Evolutionary conservation across 2,113 vertebrate species (phyloP).

Genomic region (Takifugu flavidus): DNA sequence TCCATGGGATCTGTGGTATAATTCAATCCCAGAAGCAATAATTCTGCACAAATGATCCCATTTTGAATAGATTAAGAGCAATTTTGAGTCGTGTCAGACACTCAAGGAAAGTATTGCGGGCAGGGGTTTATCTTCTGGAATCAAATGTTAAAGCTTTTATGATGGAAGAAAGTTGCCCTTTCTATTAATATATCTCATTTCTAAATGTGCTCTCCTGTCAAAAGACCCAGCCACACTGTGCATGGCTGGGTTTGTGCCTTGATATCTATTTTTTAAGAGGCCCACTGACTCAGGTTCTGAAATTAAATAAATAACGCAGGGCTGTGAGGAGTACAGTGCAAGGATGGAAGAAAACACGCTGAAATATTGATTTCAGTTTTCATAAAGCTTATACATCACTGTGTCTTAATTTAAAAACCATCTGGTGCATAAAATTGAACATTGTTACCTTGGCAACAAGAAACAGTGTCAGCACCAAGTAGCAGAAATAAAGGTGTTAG

Average conservation of each 20-base stretch:
- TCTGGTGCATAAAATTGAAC: constrained; percentile 11
- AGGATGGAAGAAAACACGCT: background rate
- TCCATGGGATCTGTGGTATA: too few relatives aligned
- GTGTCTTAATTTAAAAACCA: constrained; percentile 30
- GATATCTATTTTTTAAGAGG: constrained; percentile 10
- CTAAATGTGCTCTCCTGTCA: too few relatives aligned
- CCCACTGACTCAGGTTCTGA: constrained; percentile 52
- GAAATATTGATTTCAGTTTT: constrained; percentile 27
- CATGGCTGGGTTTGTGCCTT: constrained; percentile 21
- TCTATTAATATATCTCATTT: constrained; percentile 26
- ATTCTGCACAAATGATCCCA: too few relatives aligned
- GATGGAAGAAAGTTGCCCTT: constrained; percentile 35
- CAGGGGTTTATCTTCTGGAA: too few relatives aligned
- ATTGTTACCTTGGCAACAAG: constrained; percentile 32
- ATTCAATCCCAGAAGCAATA: too few relatives aligned
- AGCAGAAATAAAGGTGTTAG: constrained; percentile 30
- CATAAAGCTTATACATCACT: constrained; percentile 15
- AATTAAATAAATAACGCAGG: background rate
- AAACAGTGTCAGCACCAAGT: constrained; percentile 35
- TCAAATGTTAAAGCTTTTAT: too few relatives aligned
- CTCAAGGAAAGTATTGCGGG: too few relatives aligned
- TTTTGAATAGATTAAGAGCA: too few relatives aligned
- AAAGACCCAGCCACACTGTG: constrained; percentile 2
- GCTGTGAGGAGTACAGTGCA: background rate
- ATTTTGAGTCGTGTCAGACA: too few relatives aligned